Conservation (phyloP, 2,113 vertebrate genomes). For the Antechinus stuartii region DNA sequence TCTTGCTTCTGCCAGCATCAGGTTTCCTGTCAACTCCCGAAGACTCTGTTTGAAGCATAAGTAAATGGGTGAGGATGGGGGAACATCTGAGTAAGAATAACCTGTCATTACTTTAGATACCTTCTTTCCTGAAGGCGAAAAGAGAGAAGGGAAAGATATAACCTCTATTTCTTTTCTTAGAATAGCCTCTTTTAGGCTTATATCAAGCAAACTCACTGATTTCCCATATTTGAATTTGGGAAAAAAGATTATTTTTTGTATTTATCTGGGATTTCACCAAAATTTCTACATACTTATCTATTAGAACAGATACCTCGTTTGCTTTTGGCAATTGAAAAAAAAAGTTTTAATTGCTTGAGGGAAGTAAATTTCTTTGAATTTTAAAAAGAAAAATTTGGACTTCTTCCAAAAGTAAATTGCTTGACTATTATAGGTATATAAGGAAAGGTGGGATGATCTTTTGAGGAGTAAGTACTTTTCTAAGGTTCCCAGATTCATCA, state of each 20-base stretch:
- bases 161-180: background rate
- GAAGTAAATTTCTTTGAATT: conserved; percentile 39
- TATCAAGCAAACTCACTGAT: background rate
- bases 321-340: conserved; percentile 54
- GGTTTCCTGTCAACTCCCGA: background rate
- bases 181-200: background rate
- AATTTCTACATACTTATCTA: conserved; percentile 33
- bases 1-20: background rate
- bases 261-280: conserved; percentile 17
- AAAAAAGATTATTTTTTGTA: conserved; percentile 14
- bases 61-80: conserved; percentile 30
- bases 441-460: background rate
- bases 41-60: background rate
- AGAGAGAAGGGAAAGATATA: conserved; percentile 9
- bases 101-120: background rate
- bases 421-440: background rate
- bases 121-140: background rate
- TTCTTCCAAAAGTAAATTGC: background rate
- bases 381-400: background rate
- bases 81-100: background rate
- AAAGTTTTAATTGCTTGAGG: conserved; percentile 30
- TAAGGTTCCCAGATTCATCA: conserved; percentile 28
- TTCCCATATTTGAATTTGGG: background rate
- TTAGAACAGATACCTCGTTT: conserved; percentile 45
- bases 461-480: background rate